Evolutionary conservation across 2,113 vertebrate genomes (phyloP), one percentile per base, ranked within the genome.

Genomic region (Irena cyanogastra): DNA sequence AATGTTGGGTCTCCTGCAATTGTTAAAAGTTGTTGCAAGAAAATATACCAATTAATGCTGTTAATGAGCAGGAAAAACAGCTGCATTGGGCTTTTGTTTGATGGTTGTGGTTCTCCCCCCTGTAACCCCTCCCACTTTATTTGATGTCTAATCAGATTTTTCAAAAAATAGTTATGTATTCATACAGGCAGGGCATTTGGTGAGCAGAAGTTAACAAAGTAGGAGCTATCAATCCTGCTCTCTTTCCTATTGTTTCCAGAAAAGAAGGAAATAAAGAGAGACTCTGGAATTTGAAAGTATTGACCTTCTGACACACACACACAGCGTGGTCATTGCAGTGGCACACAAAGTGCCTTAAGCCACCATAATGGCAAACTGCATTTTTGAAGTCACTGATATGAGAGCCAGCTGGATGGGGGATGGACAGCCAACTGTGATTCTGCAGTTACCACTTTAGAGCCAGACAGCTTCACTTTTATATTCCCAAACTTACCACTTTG

Each of bases 251-350:
- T 97, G 96, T 98, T 97, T 96, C 96, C 92, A 94, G 93, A 85
- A 94, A 93, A 91, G 91, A 97, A 96, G 97, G 96, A 95, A 95
- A 97, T 96, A 95, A 94, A 97, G 94, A 94, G 95, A 96, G 96
- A 95, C 95, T 94, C 93, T 74, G 92, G 97, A 97, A 97, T 98
- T 97, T 92, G 83, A 76, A 96, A 95, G 92, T 94, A 31, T 82
- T 97, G 97, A 98, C 97, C 97, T 97, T 96, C 93, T 98, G 97
- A 98, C 96, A 96, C 1, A 18, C 91, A 96, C 81, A 52, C 97
- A 92, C 93, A 97, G 97, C 97, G 85, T 92, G 97, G 92, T 94
- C 84, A 83, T 94, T 97, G 95, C 97, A 61, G 60, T 89, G 96
- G 94, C 88, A 64, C 97, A 97, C 89, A 97, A 96, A 97, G 94